Percentiles rank a stretch among this genome's conserved stretches.
Conservation (phyloP, 2,797 vertebrate species). For the Danio albolineatus region DNA sequence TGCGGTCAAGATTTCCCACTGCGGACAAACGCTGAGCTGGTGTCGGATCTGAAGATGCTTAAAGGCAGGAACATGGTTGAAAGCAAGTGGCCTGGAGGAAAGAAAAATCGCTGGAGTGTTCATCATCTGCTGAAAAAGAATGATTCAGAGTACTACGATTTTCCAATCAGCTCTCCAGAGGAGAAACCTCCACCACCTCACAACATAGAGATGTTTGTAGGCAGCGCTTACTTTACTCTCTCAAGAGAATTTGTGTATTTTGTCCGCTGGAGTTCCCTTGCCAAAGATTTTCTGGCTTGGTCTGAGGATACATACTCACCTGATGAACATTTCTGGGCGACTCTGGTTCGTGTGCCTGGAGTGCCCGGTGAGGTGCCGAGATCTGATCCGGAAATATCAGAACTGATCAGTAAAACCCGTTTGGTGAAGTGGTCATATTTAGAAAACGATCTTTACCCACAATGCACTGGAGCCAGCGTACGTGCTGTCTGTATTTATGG, state of each 20-base stretch:
- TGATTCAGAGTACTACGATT: constrained; percentile 77
- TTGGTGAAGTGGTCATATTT: constrained; percentile 91
- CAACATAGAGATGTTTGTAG: constrained; percentile 85
- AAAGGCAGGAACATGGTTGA: constrained; percentile 88
- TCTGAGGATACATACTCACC: constrained; percentile 90
- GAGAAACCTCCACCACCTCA: constrained; percentile 82
- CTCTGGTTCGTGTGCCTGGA: constrained; percentile 84
- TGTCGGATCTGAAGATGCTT: constrained; percentile 83
- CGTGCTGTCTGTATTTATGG: constrained; percentile 91
- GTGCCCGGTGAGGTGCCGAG: constrained; percentile 83
- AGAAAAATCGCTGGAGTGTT: constrained; percentile 84
- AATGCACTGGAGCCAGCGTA: constrained; percentile 85
- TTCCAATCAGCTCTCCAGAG: constrained; percentile 79
- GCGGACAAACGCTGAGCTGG: constrained; percentile 85
- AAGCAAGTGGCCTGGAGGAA: constrained; percentile 82
- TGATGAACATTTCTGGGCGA: constrained; percentile 94
- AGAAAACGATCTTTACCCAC: constrained; percentile 84
- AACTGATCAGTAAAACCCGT: constrained; percentile 88
- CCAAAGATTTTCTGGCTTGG: constrained; percentile 87
- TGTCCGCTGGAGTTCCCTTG: constrained; percentile 73
- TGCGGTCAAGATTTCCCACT: constrained; percentile 94
- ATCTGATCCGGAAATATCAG: constrained; percentile 81
- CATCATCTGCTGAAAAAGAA: constrained; percentile 79
- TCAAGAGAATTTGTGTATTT: constrained; percentile 81
- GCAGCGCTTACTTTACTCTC: constrained; percentile 92